Conservation (phyloP, 1,140 invertebrate genomes). For the Trachymyrmex cornetzi region DNA sequence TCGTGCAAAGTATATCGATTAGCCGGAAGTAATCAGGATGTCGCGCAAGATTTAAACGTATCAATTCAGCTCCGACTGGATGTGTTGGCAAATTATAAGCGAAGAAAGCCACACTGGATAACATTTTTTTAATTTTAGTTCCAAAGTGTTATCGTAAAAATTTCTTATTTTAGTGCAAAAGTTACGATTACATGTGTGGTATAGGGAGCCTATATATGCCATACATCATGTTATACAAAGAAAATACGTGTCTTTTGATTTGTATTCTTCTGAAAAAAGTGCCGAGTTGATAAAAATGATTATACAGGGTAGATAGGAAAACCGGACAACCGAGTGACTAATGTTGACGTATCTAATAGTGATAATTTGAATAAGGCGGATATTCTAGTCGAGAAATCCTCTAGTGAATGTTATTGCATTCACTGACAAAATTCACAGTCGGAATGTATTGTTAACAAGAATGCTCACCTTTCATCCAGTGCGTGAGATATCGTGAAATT, state of each 20-base stretch:
- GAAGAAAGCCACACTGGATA: constrained; percentile 14
- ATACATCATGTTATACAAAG: constrained; percentile 70
- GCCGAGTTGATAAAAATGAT: constrained; percentile 30
- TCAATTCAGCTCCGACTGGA: constrained; percentile 26
- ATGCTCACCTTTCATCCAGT: not conserved
- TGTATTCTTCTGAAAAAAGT: constrained; percentile 53
- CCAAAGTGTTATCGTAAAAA: constrained; percentile 16
- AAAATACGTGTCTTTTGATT: constrained; percentile 71
- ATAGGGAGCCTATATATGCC: constrained; percentile 40
- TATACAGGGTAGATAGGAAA: constrained; percentile 70
- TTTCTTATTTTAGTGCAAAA: constrained; percentile 60
- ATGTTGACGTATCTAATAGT: not conserved
- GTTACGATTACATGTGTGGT: constrained; percentile 19
- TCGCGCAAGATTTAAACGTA: constrained; percentile 30
- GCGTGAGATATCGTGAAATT: constrained; percentile 31
- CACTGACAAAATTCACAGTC: not conserved
- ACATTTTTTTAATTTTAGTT: constrained; percentile 26
- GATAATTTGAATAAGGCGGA: not conserved
- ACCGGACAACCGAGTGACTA: constrained; percentile 7
- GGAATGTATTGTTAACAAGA: not conserved
- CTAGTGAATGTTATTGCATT: not conserved
- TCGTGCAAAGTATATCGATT: constrained; percentile 32
- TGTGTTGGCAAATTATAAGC: not conserved
- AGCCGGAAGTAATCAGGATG: not conserved
- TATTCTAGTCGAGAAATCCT: not conserved